Evolutionary conservation across 1,140 invertebrate genomes (phyloP).

Genomic region (Philopotamus ludificatus): DNA sequence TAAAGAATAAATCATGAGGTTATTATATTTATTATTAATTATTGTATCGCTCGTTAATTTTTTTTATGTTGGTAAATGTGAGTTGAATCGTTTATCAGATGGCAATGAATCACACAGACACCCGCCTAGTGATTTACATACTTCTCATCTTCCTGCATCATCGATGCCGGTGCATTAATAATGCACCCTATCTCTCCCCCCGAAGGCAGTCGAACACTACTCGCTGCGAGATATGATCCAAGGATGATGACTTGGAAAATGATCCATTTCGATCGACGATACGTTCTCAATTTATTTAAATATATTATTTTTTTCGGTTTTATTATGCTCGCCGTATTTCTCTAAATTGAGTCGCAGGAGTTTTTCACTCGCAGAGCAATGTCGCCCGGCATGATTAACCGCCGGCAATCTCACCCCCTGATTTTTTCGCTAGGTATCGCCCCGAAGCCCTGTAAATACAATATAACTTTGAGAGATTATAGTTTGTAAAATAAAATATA

Average conservation of each 20-base stretch:
- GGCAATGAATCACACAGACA: too few relatives aligned
- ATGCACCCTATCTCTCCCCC: constrained; percentile 15
- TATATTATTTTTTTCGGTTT: too few relatives aligned
- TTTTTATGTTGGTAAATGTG: too few relatives aligned
- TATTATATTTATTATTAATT: too few relatives aligned
- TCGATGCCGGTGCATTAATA: constrained; percentile 24
- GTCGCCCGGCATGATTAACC: constrained; percentile 26
- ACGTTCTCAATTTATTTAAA: too few relatives aligned
- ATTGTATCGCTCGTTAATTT: too few relatives aligned
- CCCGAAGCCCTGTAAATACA: constrained; percentile 29
- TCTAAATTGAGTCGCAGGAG: too few relatives aligned
- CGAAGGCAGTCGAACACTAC: constrained; percentile 1
- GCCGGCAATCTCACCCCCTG: not conserved
- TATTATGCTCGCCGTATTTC: too few relatives aligned
- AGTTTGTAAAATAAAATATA: constrained; percentile 17
- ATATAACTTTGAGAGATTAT: constrained; percentile 18
- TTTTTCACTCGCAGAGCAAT: too few relatives aligned
- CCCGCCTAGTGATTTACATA: constrained; percentile 9
- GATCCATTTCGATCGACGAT: not conserved
- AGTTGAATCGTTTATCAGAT: too few relatives aligned
- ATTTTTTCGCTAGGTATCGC: constrained; percentile 27
- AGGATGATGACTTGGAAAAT: not conserved
- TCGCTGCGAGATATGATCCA: too few relatives aligned
- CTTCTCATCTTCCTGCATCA: constrained; percentile 18
- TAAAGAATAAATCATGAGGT: too few relatives aligned